Base-by-base conservation (phyloP, 2,797 vertebrate species). In the Sandelia bainsii region DNA sequence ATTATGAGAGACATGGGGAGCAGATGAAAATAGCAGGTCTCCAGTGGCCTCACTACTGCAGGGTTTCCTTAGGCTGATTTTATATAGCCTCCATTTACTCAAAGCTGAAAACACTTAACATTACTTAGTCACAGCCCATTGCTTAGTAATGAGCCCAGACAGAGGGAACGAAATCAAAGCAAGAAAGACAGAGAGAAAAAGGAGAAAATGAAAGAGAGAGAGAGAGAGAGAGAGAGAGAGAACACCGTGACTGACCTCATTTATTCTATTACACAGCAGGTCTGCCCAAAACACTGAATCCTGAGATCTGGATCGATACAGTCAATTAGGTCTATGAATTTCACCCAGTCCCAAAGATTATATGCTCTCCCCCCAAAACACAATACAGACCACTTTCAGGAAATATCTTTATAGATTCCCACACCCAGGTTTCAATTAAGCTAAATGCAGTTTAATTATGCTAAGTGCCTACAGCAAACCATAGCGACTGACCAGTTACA, bases 401-500 rank as follows among this genome's bases (percentile, higher is more conserved):
- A 27, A 83, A 80, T 58, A 44, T 66, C 81, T 71, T 52, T 46
- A 77, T 50, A 59, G 69, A 75, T 68, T 63, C 62, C 40, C 37
- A 61, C 62, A 69, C 29, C 64, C 40, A 25, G 16, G 58, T 51
- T 68, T 73, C 64, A 77, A 10, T 80, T n/a, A 22, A 54, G 79
- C 79, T 20, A 77, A 78, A 76, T 34, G 51, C 61, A 60, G 19
- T 88, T 78, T 76, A 81, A 89, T 91, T 82, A 88, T 69, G 49
- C 61, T 72, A 77, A 89, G 79, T 82, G 84, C 25, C 46, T 23
- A n/a, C 63, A 73, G n/a, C 59, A 45, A 57, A 72, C 83, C 48
- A 66, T 25, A 60, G 29, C 3, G 9, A 71, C 65, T 40, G 53
- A 67, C 40, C 29, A 9, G 37, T 62, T 40, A 62, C 27, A 53